Base-by-base conservation (phyloP, 1,140 invertebrate genomes). In the Drosophila rhopaloa region DNA sequence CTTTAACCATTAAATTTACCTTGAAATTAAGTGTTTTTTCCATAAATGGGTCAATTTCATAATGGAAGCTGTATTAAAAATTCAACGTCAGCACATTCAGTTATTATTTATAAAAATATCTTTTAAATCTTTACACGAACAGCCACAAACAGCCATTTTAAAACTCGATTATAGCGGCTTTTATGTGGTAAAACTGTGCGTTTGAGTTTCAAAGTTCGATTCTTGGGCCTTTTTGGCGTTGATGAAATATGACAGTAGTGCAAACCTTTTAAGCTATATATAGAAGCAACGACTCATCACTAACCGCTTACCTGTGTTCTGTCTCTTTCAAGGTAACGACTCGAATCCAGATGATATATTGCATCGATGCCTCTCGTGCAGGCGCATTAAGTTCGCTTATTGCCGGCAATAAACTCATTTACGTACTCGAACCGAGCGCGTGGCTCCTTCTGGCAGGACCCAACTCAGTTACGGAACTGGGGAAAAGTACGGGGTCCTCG, bases 361-460 rank as follows among this genome's bases (percentile, higher is more conserved):
- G 65, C 67, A 71, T 48, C 65, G 65, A 71, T 71, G 67, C 53
- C 67, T 71, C 67, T 71, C 65, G 65, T 58, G 67, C 66, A 71
- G 67, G 67, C 65, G 67, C 67, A 71, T 71, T 74, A 74, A 38
- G 47, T 62, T 54, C 10, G 68, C 56, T 74, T 74, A 74, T 74
- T 74, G 71, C 68, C 71, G 47, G 71, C 71, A 74, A 74, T 74
- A 62, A 74, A 74, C 71, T 74, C 70, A 74, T 74, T 74, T 74
- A 47, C 70, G 68, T 72, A 74, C 50, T 41, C 66, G 51, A 41
- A 37, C 58, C 57, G 44, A 47, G 43, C 44, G 41, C 63, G 37
- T 35, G 16, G 14, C 19, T 43, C 60, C 65, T 65, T 14, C 11
- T 41, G 65, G 37, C 65, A 65, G 65, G 65, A 65, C 38, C 38